A percentile compares a stretch with the other conserved stretches of the same genome.
Evolutionary conservation across 2,888 invertebrate genomes (phyloP).

Genomic region (Deroplatys truncata): DNA sequence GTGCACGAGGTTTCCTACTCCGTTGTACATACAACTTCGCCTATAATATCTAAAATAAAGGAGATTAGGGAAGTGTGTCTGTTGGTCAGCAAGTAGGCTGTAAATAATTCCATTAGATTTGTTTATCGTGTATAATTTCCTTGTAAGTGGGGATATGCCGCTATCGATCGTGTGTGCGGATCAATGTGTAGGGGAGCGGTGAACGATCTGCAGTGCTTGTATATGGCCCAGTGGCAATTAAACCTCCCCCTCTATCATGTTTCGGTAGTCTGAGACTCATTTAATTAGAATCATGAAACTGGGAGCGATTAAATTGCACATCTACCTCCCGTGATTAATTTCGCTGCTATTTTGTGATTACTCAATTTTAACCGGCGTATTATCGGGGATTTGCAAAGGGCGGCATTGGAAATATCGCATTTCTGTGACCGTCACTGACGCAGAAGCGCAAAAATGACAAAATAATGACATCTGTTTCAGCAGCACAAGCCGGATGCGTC

Average conservation of each 20-base stretch:
- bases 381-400: background rate
- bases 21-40: no score
- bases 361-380: background rate
- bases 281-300: background rate
- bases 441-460: background rate
- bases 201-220: background rate
- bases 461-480: no score
- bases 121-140: background rate
- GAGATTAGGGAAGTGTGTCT: no score
- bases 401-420: background rate
- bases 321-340: background rate
- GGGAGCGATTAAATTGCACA: background rate
- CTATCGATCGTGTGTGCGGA: background rate
- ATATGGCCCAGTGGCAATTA: background rate
- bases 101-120: background rate
- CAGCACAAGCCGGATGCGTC: no score
- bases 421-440: background rate
- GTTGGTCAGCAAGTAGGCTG: no score
- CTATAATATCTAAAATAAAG: no score
- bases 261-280: background rate
- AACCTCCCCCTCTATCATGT: background rate
- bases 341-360: background rate
- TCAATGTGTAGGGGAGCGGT: background rate
- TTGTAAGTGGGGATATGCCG: background rate
- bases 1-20: no score